These are phyloP conservation scores for Eristalinus sepulchralis DNA, from an alignment of 2,888 invertebrate species.

Conservation along the genomic window DNA sequence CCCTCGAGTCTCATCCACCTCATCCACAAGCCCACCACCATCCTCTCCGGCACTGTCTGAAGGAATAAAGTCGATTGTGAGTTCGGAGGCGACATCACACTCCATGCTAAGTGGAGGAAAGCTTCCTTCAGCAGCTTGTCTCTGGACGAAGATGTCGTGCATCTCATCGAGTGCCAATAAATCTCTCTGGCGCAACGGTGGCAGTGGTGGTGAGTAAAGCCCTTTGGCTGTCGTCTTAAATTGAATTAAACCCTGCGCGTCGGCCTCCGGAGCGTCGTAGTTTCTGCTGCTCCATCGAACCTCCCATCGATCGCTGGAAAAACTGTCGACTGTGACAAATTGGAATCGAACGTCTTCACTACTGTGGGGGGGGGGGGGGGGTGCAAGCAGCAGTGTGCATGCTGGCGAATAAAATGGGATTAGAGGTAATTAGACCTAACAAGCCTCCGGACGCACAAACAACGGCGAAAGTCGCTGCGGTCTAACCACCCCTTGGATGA, in stretches of 20 bases:
- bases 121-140: slow-evolving; percentile 5
- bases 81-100: slow-evolving; percentile 23
- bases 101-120: slow-evolving; percentile 31
- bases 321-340: slow-evolving; percentile 68
- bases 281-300: slow-evolving; percentile 48
- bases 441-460: slow-evolving; percentile 8
- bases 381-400: slow-evolving; percentile 39
- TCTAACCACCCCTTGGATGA: slow-evolving; percentile 30
- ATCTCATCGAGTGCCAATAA: neutral
- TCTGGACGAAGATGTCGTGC: slow-evolving; percentile 3
- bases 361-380: neutral
- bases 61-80: too few species aligned
- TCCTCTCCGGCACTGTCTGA: too few species aligned
- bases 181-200: neutral
- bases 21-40: neutral
- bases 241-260: slow-evolving; percentile 55
- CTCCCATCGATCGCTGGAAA: slow-evolving; percentile 48
- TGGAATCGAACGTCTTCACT: slow-evolving; percentile 56
- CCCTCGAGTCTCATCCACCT: slow-evolving; percentile 9
- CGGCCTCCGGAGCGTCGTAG: slow-evolving; percentile 18
- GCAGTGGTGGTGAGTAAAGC: neutral
- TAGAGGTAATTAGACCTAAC: slow-evolving; percentile 66
- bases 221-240: slow-evolving; percentile 33
- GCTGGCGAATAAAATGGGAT: slow-evolving; percentile 62
- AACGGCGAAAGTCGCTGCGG: slow-evolving; percentile 2